Percentiles rank a stretch among this genome's conserved stretches.
phyloP scores from a whole-genome alignment of 2,113 vertebrate species.

The Tetrax tetrax region DNA sequence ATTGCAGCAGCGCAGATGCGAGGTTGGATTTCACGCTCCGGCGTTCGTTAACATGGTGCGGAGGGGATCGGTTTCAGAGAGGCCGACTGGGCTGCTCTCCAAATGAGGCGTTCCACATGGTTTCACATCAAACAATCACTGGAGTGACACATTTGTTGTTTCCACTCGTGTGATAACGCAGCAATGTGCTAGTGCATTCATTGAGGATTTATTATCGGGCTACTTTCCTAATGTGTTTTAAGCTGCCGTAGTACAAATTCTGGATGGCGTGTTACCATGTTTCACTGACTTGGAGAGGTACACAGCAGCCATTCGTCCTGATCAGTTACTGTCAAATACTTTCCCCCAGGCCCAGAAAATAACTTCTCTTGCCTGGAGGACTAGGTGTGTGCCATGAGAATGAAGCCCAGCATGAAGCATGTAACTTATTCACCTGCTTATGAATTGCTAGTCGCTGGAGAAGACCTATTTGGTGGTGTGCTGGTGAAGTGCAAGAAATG shows the following conservation, averaged over 20 bases:
- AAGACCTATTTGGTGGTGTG: background rate
- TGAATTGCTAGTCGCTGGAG: background rate
- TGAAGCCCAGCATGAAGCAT: background rate
- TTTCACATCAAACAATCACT: slow-evolving; percentile 70
- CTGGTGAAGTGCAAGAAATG: background rate
- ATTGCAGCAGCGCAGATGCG: slow-evolving; percentile 46
- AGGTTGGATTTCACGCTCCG: slow-evolving; percentile 77
- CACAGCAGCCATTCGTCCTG: background rate
- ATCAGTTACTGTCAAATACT: slow-evolving; percentile 43
- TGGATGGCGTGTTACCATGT: background rate
- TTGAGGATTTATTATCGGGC: slow-evolving; percentile 12
- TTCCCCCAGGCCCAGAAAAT: slow-evolving; percentile 15
- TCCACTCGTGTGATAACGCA: slow-evolving; percentile 44
- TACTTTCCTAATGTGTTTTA: slow-evolving; percentile 12
- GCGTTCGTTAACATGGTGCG: background rate
- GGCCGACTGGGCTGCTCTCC: slow-evolving; percentile 37
- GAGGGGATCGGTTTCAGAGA: slow-evolving; percentile 41
- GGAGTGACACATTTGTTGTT: slow-evolving; percentile 24
- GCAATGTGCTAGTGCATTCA: background rate
- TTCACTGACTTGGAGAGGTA: background rate
- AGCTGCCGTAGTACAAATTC: background rate
- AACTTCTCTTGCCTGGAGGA: background rate
- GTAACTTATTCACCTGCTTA: background rate
- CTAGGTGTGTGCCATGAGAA: background rate
- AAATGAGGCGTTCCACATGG: slow-evolving; percentile 72